Evolutionary conservation across 2,888 invertebrate genomes (phyloP).

Genomic region (Furcula furcula): DNA sequence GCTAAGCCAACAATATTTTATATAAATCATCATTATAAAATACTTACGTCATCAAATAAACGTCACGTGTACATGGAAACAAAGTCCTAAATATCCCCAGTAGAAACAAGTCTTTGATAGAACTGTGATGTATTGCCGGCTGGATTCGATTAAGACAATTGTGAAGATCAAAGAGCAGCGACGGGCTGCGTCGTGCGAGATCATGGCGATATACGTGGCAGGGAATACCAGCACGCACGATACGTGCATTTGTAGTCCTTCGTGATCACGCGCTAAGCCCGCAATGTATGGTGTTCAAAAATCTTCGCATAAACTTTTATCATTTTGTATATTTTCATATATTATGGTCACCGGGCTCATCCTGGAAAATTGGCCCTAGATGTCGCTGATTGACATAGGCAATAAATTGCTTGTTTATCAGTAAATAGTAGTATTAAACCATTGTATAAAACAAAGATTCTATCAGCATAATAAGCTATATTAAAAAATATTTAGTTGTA

Average conservation of each 20-base stretch:
- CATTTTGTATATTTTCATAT: no score
- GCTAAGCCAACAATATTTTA: no score
- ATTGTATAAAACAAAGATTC: no score
- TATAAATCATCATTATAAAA: no score
- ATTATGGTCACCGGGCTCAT: no score
- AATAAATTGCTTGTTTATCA: no score
- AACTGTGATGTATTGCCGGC: slow-evolving; percentile 52
- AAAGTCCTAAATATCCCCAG: slow-evolving; percentile 25
- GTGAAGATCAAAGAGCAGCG: slow-evolving; percentile 48
- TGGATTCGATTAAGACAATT: slow-evolving; percentile 68
- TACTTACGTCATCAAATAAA: slow-evolving; percentile 6
- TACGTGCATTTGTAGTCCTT: slow-evolving; percentile 30
- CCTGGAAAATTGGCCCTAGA: no score
- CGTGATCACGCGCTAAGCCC: slow-evolving; percentile 20
- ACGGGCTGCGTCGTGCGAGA: slow-evolving; percentile 10
- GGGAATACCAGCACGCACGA: slow-evolving; percentile 43
- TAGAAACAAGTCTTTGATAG: slow-evolving; percentile 37
- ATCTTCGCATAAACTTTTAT: no score
- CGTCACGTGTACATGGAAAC: slow-evolving; percentile 13
- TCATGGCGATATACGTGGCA: slow-evolving; percentile 7
- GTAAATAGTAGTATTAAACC: no score
- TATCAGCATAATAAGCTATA: no score
- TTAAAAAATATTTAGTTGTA: no score
- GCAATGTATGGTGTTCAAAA: slow-evolving; percentile 14
- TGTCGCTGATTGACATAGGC: no score